phyloP scores from a whole-genome alignment of 2,113 vertebrate species.

The Irena cyanogastra region DNA sequence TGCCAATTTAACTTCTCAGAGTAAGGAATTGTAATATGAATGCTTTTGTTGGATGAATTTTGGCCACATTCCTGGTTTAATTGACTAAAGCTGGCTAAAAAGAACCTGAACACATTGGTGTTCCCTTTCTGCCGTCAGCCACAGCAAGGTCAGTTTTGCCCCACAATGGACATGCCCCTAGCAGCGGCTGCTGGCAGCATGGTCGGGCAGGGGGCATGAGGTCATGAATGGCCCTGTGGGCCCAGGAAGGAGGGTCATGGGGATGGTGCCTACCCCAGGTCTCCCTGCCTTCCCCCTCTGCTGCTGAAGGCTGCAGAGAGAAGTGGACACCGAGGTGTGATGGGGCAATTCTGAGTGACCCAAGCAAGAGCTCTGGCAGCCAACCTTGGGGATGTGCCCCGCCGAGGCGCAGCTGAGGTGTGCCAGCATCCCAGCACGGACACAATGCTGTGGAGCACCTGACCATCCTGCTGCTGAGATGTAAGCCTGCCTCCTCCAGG shows the following conservation, averaged over 20 bases:
- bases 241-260: not conserved
- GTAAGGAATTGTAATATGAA: not conserved
- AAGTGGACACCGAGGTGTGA: fast-evolving
- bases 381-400: not conserved
- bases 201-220: not conserved
- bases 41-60: not conserved
- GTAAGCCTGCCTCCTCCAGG: not conserved
- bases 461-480: not conserved
- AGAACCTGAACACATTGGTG: fast-evolving
- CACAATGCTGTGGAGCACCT: not conserved
- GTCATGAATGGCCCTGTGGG: not conserved
- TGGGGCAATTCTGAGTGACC: not conserved
- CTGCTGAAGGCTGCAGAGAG: not conserved
- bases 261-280: fast-evolving
- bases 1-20: not conserved
- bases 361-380: not conserved
- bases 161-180: fast-evolving
- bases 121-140: not conserved
- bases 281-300: not conserved
- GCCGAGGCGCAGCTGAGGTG: not conserved
- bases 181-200: not conserved
- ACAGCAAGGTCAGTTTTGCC: not conserved
- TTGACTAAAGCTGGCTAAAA: not conserved
- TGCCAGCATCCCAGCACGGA: not conserved
- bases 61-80: not conserved